Evolutionary conservation across 2,888 invertebrate species (phyloP), one percentile per base, ranked within the genome.

Genomic region (Melieria picta): DNA sequence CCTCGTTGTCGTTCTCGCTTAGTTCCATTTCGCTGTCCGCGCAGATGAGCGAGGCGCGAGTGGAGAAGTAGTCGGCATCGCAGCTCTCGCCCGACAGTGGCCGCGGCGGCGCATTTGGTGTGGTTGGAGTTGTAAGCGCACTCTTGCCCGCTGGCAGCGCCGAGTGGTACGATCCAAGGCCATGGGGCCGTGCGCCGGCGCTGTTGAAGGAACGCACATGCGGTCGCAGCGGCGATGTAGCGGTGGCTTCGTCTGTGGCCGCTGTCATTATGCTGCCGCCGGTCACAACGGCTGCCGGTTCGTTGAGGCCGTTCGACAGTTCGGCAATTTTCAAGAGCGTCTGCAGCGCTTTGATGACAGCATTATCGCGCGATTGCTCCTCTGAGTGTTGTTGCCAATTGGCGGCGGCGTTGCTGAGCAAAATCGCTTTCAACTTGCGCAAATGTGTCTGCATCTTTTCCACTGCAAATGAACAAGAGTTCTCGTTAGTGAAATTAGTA

Each of bases 381-480:
- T 84, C 83, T 0, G 80, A 77, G 55, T 83, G 78, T 62, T 83
- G 80, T 55, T 81, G 69, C 83, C 84, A 84, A 69, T 84, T 80
- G 46, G 74, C 71, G 13, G 74, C 62, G 7, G 86, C 85, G 65
- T 81, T 80, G 62, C 80, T 80, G 58, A 87, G 65, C 70, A 87
- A 81, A 47, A 85, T 79, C 16, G 80, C 77, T 72, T 85, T 86
- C 11, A 87, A 77, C 78, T 84, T 82, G 56, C 81, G 80, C 71
- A 86, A 80, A 77, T 85, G 83, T 74, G 82, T 82, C 79, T 86
- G 83, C 86, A 86, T 86, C 77, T 82, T 83, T 75, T 84, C 84
- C 52, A 80, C 84, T 84, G 76, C 45, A 74, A 76, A 61, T 45
- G 30, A n/a, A 62, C 10, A 69, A 48, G 47, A 61, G 30, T 5